A percentile compares a stretch with the other conserved stretches of the same genome.
Evolutionary conservation across 1,140 invertebrate species (phyloP).

Genomic region (Nephila pilipes): DNA sequence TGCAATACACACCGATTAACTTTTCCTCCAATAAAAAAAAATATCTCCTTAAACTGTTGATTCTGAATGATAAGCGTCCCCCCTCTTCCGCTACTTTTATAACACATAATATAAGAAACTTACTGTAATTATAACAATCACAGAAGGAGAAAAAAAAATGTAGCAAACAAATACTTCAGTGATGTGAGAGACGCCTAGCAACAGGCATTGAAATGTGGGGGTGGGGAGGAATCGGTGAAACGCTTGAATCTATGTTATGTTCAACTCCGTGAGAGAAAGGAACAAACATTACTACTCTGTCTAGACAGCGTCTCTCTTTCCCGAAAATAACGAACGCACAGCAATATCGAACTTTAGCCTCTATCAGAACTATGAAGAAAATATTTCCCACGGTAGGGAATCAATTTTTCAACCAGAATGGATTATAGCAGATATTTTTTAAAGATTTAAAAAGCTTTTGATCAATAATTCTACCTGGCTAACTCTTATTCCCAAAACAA

Average conservation of each 20-base stretch:
- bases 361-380: background rate
- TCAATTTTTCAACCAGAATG: background rate
- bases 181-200: background rate
- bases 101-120: background rate
- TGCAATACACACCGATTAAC: background rate
- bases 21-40: background rate
- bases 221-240: background rate
- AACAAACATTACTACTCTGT: slow-evolving; percentile 42
- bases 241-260: slow-evolving; percentile 19
- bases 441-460: too few species aligned
- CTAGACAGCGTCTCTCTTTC: slow-evolving; percentile 54
- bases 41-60: background rate
- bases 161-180: background rate
- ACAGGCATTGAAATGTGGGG: slow-evolving; percentile 15
- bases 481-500: too few species aligned
- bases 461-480: too few species aligned
- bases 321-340: slow-evolving; percentile 17
- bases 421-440: background rate
- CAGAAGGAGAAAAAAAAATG: background rate
- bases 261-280: slow-evolving; percentile 35
- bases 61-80: background rate
- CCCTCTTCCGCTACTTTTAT: too few species aligned
- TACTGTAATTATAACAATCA: background rate
- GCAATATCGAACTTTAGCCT: slow-evolving; percentile 15
- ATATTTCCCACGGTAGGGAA: background rate